Evolutionary conservation across 2,888 invertebrate species (phyloP), one percentile per base, ranked within the genome.

Genomic region (Amphipyra berbera): DNA sequence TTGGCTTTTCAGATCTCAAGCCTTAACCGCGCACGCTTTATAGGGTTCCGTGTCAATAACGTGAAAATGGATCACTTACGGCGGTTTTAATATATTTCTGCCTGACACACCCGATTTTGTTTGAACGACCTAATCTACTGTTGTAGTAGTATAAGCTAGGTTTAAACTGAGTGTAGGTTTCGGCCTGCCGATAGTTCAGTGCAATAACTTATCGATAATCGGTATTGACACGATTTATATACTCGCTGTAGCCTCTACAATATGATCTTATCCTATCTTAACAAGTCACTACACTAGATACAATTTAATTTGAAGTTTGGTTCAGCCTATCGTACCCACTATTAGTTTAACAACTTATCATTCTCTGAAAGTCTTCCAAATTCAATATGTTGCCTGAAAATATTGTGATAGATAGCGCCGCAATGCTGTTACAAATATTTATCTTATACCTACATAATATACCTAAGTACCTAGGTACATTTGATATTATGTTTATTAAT

Each of bases 1-100:
- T 63, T 76, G 35, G 50, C 52, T 76, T 64, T 61, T 65, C 65
- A 76, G 61, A 73, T 65, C 67, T 73, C 52, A 48, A 64, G 55
- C 70, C 54, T 70, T 71, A 73, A 73, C 61, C 55, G 74, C 71
- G 71, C 71, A 73, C 74, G 61, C 76, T 76, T 76, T 76, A 76
- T 73, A 65, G 64, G 53, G 65, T 68, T 71, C 61, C 64, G 65
- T 76, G 71, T 65, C 76, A 68, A 76, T 76, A 76, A 74, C 64
- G 68, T 67, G 62, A 71, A 64, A 76, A 74, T 74, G 71, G 61
- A 69, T 61, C 66, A 60, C 61, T 63, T 76, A 75, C 54, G 56
- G 56, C 37, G 59, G 60, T 40, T 75, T n/a, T 68, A 68, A 72
- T 68, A 57, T 60, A 61, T 72, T 64, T 75, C 57, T 75, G 65